phyloP scores from a whole-genome alignment of 2,888 invertebrate species.

The Oligia strigilis region DNA sequence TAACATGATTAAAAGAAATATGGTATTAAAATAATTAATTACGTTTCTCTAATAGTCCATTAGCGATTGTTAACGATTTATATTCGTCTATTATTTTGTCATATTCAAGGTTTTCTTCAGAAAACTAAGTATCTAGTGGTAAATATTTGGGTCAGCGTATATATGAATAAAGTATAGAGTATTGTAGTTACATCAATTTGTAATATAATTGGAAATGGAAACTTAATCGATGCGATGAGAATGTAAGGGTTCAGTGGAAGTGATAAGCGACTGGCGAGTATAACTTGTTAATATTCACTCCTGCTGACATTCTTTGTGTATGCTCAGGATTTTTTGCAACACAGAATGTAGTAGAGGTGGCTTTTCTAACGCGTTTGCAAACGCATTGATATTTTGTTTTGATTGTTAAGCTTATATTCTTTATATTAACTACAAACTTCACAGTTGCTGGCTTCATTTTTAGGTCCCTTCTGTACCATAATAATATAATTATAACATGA shows the following conservation, averaged over 20 bases:
- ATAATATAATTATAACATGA: no score
- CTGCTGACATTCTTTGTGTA: background rate
- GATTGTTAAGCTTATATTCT: no score
- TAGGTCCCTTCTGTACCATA: no score
- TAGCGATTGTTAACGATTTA: slow-evolving; percentile 59
- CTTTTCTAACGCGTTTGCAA: no score
- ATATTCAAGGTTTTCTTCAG: slow-evolving; percentile 62
- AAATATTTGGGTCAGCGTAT: slow-evolving; percentile 80
- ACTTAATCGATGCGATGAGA: slow-evolving; percentile 52
- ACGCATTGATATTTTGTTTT: no score
- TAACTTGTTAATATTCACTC: background rate
- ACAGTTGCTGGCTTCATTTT: no score
- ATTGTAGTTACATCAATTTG: slow-evolving; percentile 44
- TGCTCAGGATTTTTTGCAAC: no score
- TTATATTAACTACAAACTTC: no score
- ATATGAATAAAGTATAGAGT: slow-evolving; percentile 65
- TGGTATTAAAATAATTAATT: slow-evolving; percentile 40
- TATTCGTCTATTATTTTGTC: slow-evolving; percentile 57
- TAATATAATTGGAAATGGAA: slow-evolving; percentile 44
- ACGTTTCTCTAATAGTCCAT: slow-evolving; percentile 56
- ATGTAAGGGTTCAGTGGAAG: slow-evolving; percentile 31
- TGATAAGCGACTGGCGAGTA: slow-evolving; percentile 10
- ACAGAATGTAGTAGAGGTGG: no score
- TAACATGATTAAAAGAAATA: slow-evolving; percentile 49
- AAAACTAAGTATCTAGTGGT: slow-evolving; percentile 44